These are phyloP conservation scores for Lycocorax pyrrhopterus DNA, from an alignment of 2,113 vertebrate species.

Conservation along the genomic window DNA sequence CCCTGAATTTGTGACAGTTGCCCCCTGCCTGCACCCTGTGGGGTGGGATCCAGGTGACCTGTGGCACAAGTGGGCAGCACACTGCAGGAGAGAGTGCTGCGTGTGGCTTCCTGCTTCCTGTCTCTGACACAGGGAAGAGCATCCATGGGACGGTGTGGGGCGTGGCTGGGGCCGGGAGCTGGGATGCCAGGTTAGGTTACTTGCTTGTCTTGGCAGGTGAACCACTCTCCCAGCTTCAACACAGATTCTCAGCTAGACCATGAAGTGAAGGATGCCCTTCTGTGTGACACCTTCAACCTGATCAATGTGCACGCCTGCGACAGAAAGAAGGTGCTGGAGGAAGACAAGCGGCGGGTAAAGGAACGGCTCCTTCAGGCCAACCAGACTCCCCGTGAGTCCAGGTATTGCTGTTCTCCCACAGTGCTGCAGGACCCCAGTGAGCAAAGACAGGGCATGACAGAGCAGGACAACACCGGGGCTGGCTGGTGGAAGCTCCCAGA, in stretches of 20 bases:
- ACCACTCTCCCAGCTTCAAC: conserved; percentile 80
- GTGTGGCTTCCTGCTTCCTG: not conserved
- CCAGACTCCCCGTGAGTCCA: conserved; percentile 43
- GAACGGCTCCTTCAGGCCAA: conserved; percentile 67
- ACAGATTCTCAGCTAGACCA: conserved; percentile 73
- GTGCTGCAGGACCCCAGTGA: not conserved
- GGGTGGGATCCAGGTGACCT: not conserved
- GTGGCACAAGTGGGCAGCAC: not conserved
- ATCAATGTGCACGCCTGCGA: conserved; percentile 70
- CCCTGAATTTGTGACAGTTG: not conserved
- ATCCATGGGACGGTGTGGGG: accelerated
- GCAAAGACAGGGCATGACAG: not conserved
- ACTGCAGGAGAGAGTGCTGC: not conserved
- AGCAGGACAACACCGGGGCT: not conserved
- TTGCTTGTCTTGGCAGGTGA: conserved; percentile 67
- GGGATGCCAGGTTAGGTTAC: not conserved
- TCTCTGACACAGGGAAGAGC: not conserved
- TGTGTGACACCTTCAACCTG: conserved; percentile 74
- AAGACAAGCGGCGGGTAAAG: conserved; percentile 71
- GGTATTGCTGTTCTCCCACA: not conserved
- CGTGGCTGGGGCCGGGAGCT: not conserved
- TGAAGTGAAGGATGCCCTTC: conserved; percentile 77
- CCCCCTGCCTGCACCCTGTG: not conserved
- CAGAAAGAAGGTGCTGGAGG: conserved; percentile 72
- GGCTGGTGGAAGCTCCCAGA: not conserved